A percentile compares a stretch with the other conserved stretches of the same genome.
Evolutionary conservation across 2,888 invertebrate species (phyloP).

Genomic region (Pediacus dermestoides): DNA sequence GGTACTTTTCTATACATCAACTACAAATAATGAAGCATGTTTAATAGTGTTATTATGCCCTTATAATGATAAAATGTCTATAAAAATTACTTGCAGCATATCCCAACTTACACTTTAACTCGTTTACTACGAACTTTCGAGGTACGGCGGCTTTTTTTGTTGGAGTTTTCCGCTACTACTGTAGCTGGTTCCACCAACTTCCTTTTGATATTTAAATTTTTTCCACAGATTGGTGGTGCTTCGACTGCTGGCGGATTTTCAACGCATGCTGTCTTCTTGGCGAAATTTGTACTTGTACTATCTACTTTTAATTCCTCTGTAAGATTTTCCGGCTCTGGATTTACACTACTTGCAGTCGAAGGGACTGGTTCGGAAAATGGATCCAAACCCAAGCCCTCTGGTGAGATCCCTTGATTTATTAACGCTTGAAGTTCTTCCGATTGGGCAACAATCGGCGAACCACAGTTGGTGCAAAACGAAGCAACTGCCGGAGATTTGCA

Average conservation of each 20-base stretch:
- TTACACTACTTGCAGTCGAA: conserved; percentile 7
- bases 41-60: conserved; percentile 4
- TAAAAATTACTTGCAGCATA: conserved; percentile 6
- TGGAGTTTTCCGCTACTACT: too few relatives aligned
- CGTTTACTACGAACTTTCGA: conserved; percentile 41
- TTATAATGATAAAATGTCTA: background rate
- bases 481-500: conserved; percentile 78
- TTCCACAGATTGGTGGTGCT: conserved; percentile 18
- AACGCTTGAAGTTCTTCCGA: conserved; percentile 58
- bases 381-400: conserved; percentile 51
- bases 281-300: conserved; percentile 5
- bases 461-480: conserved; percentile 71
- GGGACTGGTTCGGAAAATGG: conserved; percentile 8
- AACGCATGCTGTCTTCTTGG: conserved; percentile 11
- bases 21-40: conserved; percentile 31
- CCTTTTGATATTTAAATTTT: conserved; percentile 36
- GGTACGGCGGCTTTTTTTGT: too few relatives aligned
- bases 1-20: conserved; percentile 30
- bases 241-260: conserved; percentile 22
- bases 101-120: conserved; percentile 33
- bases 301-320: conserved; percentile 16
- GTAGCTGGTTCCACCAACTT: conserved; percentile 41
- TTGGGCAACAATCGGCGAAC: conserved; percentile 56
- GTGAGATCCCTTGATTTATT: conserved; percentile 38
- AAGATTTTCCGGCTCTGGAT: conserved; percentile 9